Percentiles rank a stretch among this genome's conserved stretches.
phyloP scores from a whole-genome alignment of 2,113 vertebrate genomes.

The Myxocyprinus asiaticus region DNA sequence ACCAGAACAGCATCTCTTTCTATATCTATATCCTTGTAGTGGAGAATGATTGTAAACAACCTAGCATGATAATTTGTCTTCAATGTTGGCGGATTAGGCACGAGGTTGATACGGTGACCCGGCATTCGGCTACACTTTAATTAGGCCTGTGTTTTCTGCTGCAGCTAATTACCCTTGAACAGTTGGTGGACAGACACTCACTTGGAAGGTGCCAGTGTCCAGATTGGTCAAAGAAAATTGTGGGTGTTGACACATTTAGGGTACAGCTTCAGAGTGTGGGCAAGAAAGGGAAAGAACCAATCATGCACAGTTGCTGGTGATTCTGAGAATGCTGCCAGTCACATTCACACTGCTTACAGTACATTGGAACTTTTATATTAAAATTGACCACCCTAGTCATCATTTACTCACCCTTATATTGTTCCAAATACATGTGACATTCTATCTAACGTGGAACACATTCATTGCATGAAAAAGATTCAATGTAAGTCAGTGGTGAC shows the following conservation, averaged over 20 bases:
- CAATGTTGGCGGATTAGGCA: conserved; percentile 6
- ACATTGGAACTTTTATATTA: no score
- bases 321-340: neutral
- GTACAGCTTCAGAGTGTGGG: neutral
- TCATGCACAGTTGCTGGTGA: neutral
- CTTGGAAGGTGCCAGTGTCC: conserved; percentile 35
- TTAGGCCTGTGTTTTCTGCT: conserved; percentile 30
- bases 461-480: no score
- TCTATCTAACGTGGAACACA: no score
- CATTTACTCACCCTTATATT: no score
- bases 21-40: neutral
- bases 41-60: conserved; percentile 46
- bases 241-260: conserved; percentile 9
- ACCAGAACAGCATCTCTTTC: neutral
- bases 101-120: conserved; percentile 26
- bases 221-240: conserved; percentile 42
- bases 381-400: no score
- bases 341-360: neutral
- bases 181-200: conserved; percentile 35
- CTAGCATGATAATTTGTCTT: conserved; percentile 36
- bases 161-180: conserved; percentile 44
- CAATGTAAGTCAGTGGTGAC: no score
- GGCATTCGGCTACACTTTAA: conserved; percentile 33
- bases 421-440: no score
- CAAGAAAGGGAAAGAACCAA: neutral